phyloP scores from a whole-genome alignment of 2,113 vertebrate genomes.

The Balaeniceps rex region DNA sequence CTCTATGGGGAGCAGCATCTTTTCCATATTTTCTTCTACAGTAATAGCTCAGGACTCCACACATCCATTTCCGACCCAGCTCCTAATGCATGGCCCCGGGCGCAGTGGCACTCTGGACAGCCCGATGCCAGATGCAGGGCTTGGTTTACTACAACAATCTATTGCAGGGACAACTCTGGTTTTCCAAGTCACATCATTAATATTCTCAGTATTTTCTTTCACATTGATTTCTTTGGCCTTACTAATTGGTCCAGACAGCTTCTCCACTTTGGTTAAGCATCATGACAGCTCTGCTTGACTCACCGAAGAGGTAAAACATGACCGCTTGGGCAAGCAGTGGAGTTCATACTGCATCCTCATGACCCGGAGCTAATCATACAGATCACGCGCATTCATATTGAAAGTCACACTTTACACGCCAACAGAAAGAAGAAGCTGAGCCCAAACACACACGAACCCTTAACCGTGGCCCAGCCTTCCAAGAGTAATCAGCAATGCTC shows the following conservation, averaged over 20 bases:
- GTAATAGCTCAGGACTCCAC: background rate
- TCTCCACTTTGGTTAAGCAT: background rate
- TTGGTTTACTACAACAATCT: background rate
- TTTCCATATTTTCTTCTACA: background rate
- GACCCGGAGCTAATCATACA: background rate
- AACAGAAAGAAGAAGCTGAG: background rate
- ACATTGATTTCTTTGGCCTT: background rate
- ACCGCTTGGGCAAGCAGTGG: background rate
- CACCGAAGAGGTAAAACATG: background rate
- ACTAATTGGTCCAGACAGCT: background rate
- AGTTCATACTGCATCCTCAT: accelerated
- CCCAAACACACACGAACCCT: accelerated
- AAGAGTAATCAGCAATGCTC: background rate
- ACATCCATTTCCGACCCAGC: background rate
- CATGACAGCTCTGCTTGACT: background rate
- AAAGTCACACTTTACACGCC: background rate
- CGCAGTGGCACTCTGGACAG: background rate
- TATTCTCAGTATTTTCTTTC: background rate
- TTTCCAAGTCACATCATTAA: background rate
- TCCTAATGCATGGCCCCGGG: background rate
- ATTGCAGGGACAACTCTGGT: background rate
- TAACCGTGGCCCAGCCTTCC: background rate
- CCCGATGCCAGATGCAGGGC: background rate
- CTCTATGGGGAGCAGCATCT: background rate
- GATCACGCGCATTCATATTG: accelerated